Evolutionary conservation across 2,113 vertebrate genomes (phyloP).

Genomic region (Tachuris rubrigastra): DNA sequence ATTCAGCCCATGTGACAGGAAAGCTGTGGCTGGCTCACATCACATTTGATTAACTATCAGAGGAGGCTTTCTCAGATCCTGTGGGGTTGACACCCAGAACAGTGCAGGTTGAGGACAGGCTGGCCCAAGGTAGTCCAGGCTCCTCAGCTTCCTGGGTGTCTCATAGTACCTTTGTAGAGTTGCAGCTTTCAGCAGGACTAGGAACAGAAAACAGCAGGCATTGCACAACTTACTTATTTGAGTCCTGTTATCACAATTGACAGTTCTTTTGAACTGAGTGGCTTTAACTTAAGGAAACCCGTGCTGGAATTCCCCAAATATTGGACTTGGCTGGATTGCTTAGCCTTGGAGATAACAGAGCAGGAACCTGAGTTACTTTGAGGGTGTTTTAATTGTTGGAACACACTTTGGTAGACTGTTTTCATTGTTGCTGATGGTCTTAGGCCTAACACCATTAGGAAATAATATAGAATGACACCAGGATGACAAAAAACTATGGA

Average conservation of each 20-base stretch:
- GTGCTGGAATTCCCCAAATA: neutral
- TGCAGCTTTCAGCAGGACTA: neutral
- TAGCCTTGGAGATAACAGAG: neutral
- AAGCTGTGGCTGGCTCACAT: neutral
- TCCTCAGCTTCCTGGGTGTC: neutral
- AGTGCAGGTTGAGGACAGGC: neutral
- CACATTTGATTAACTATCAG: neutral
- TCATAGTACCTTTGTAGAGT: neutral
- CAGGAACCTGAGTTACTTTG: neutral
- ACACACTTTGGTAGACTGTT: neutral
- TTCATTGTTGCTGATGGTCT: neutral
- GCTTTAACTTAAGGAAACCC: neutral
- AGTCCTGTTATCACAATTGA: neutral
- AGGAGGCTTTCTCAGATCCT: neutral
- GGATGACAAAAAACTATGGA: neutral
- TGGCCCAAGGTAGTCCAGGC: neutral
- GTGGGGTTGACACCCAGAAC: neutral
- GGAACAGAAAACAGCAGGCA: neutral
- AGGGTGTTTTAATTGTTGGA: neutral
- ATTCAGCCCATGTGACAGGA: neutral
- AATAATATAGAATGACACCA: neutral
- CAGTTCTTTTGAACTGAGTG: neutral
- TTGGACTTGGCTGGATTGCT: neutral
- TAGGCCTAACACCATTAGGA: fast-evolving
- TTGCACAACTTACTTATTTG: neutral